phyloP scores from a whole-genome alignment of 92 coral and sea anemone species.

The Pocillopora grandis region DNA sequence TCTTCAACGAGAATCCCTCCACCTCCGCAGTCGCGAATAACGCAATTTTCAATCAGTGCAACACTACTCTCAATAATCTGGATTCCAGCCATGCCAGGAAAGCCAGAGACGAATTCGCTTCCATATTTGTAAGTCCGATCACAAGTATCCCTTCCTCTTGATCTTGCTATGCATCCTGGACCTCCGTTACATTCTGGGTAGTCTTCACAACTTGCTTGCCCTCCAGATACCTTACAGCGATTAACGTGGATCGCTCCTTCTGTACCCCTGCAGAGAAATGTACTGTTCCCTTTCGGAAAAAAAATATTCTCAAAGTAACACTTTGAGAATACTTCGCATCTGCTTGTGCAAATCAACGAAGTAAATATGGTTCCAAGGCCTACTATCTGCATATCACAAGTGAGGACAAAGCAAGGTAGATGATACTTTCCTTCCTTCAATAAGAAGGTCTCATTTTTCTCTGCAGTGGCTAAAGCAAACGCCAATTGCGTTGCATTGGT shows the following conservation, averaged over 20 bases:
- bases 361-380: constrained; percentile 35
- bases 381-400: constrained; percentile 45
- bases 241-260: constrained; percentile 24
- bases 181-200: constrained; percentile 85
- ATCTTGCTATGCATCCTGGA: constrained; percentile 62
- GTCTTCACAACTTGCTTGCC: constrained; percentile 63
- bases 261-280: constrained; percentile 15
- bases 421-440: constrained; percentile 59
- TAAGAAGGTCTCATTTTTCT: constrained; percentile 48
- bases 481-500: constrained; percentile 41
- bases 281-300: constrained; percentile 42
- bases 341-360: constrained; percentile 10
- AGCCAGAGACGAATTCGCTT: constrained; percentile 21
- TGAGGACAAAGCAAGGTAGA: constrained; percentile 10
- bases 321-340: not conserved
- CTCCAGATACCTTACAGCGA: constrained; percentile 62
- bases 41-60: constrained; percentile 59
- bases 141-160: constrained; percentile 45
- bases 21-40: constrained; percentile 10
- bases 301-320: constrained; percentile 58
- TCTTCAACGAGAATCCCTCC: too few species aligned
- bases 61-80: constrained; percentile 29
- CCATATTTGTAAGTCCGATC: constrained; percentile 62
- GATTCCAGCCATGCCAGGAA: constrained; percentile 52
- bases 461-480: constrained; percentile 13